These are phyloP conservation scores for Spialia ferax DNA, from an alignment of 2,888 invertebrate genomes.

Conservation along the genomic window DNA sequence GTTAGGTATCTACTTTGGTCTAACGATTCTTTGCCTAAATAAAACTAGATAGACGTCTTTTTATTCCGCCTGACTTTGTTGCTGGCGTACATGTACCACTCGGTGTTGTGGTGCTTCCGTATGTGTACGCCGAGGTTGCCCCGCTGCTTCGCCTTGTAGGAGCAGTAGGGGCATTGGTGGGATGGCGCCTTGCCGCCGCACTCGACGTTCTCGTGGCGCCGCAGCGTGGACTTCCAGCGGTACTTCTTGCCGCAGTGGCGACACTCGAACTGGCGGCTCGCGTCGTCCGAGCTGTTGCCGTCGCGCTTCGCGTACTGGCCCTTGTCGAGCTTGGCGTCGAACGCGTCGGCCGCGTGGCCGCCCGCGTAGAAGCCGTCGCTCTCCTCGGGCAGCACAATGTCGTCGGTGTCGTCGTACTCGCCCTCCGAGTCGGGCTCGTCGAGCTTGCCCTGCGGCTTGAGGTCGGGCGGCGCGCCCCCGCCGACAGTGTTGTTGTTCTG, in stretches of 20 bases:
- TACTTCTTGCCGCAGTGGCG: constrained; percentile 95
- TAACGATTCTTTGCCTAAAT: constrained; percentile 52
- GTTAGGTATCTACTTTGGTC: constrained; percentile 84
- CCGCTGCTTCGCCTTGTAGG: constrained; percentile 92
- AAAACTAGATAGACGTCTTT: constrained; percentile 64
- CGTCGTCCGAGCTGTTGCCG: constrained; percentile 76
- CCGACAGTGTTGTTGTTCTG: constrained; percentile 67
- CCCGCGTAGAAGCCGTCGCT: constrained; percentile 59
- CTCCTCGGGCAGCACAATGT: constrained; percentile 82
- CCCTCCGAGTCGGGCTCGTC: constrained; percentile 82
- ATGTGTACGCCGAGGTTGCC: constrained; percentile 94
- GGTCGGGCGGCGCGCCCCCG: neutral
- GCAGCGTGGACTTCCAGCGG: constrained; percentile 94
- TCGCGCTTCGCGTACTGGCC: constrained; percentile 53
- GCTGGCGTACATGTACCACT: constrained; percentile 84
- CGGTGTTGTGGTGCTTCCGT: constrained; percentile 90
- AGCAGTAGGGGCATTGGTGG: constrained; percentile 93
- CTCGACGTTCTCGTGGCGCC: constrained; percentile 94
- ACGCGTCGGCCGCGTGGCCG: constrained; percentile 35
- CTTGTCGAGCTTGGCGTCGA: neutral
- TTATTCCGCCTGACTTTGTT: constrained; percentile 80
- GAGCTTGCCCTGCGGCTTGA: constrained; percentile 61
- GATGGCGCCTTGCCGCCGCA: constrained; percentile 94
- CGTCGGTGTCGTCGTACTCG: constrained; percentile 83
- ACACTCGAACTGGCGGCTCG: constrained; percentile 89